These are phyloP conservation scores for Nephrotoma appendiculata DNA, from an alignment of 2,888 invertebrate genomes.

Conservation along the genomic window DNA sequence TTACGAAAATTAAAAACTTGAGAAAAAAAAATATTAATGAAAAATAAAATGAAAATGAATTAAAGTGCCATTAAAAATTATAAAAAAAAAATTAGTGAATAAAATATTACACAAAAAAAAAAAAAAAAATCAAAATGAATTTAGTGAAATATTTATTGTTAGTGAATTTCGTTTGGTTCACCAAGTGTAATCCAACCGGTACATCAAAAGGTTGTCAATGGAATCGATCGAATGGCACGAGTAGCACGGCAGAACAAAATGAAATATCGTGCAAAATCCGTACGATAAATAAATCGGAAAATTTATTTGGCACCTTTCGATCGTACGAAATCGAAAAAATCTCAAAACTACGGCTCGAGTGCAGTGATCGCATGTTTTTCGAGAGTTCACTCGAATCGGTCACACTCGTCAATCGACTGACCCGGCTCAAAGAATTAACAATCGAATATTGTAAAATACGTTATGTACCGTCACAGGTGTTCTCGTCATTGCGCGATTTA, in stretches of 20 bases:
- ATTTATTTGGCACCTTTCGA: neutral
- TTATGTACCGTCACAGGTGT: slow-evolving; percentile 52
- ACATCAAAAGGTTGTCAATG: neutral
- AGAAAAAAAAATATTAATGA: neutral
- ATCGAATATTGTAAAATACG: slow-evolving; percentile 66
- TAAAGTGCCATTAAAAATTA: neutral
- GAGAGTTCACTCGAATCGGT: slow-evolving; percentile 49
- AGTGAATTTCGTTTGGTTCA: neutral
- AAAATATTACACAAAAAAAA: neutral
- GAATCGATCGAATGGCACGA: neutral
- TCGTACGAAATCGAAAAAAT: slow-evolving; percentile 5
- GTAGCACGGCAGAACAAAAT: neutral
- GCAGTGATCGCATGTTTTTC: slow-evolving; percentile 59
- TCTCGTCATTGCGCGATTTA: slow-evolving; percentile 50
- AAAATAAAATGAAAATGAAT: neutral
- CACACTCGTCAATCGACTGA: slow-evolving; percentile 42
- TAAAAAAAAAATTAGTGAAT: neutral
- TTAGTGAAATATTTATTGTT: neutral
- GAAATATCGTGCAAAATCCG: slow-evolving; percentile 5
- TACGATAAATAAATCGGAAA: slow-evolving; percentile 3
- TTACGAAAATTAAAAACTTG: neutral
- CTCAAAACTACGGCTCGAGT: slow-evolving; percentile 46
- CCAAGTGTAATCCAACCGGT: neutral
- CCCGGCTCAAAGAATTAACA: slow-evolving; percentile 63
- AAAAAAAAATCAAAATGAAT: neutral